These are phyloP conservation scores for Mallotus villosus DNA, from an alignment of 2,797 vertebrate species.

Conservation along the genomic window DNA sequence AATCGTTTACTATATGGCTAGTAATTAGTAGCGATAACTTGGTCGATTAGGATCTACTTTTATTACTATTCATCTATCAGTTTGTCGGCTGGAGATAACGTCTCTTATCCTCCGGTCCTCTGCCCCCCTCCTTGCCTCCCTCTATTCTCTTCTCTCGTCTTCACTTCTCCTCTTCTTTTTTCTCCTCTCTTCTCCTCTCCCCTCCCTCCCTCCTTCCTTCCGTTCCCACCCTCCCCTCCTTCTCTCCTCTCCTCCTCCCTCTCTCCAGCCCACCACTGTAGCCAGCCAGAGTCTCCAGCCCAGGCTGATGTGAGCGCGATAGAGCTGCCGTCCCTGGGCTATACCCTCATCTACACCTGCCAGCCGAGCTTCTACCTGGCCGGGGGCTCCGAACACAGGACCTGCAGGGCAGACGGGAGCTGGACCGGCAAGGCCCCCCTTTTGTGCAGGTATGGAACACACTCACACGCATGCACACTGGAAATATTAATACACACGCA, in stretches of 20 bases:
- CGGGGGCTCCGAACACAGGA: constrained; percentile 95
- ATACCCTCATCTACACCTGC: constrained; percentile 97
- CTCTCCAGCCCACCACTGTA: constrained; percentile 91
- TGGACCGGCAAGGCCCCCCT: constrained; percentile 95
- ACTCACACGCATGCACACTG: background rate
- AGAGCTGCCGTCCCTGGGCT: constrained; percentile 95
- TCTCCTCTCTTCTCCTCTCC: background rate
- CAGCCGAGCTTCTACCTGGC: constrained; percentile 93
- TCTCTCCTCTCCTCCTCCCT: background rate
- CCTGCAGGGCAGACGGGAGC: constrained; percentile 94
- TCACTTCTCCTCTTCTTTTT: too few relatives aligned
- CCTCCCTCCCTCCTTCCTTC: background rate
- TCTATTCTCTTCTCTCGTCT: background rate
- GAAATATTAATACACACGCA: background rate
- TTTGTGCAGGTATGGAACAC: constrained; percentile 84
- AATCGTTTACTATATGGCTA: too few relatives aligned
- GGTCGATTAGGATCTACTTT: too few relatives aligned
- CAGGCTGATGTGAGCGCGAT: constrained; percentile 93
- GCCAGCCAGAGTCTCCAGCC: constrained; percentile 88
- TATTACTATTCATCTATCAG: too few relatives aligned
- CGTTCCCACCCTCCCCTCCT: constrained; percentile 12
- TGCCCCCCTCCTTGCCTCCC: background rate
- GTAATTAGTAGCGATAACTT: too few relatives aligned
- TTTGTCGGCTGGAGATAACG: background rate
- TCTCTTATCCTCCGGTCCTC: background rate